Conservation (phyloP, 92 coral and sea anemone genomes). For the Zoanthus sociatus region DNA sequence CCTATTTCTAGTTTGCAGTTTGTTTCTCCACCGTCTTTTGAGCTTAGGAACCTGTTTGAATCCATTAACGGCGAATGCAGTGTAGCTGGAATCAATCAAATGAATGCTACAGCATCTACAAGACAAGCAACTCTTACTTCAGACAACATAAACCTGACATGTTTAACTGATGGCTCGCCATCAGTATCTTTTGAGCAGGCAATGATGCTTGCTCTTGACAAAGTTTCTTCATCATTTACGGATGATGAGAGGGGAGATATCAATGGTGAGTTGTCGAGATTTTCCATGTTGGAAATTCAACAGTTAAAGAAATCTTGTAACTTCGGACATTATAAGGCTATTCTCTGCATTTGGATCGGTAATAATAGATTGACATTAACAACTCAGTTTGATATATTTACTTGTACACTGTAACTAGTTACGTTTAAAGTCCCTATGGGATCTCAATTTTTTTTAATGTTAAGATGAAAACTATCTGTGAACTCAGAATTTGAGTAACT, state of each 20-base stretch:
- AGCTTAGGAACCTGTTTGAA: conserved; percentile 1
- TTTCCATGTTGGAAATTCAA: not conserved
- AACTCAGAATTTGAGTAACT: too few relatives aligned
- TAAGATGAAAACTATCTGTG: too few relatives aligned
- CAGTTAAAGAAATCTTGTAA: not conserved
- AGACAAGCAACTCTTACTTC: not conserved
- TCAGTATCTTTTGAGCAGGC: conserved; percentile 28
- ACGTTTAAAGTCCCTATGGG: too few relatives aligned
- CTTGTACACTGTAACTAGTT: too few relatives aligned
- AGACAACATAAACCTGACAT: not conserved
- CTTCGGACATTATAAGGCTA: too few relatives aligned
- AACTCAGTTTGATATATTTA: too few relatives aligned
- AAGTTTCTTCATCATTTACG: conserved; percentile 23
- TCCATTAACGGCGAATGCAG: not conserved
- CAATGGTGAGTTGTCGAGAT: not conserved
- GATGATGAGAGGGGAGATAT: not conserved
- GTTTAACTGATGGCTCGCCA: conserved; percentile 7
- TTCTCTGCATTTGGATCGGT: too few relatives aligned
- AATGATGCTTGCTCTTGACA: conserved; percentile 31
- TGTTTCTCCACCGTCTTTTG: conserved; percentile 20
- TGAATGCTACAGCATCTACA: not conserved
- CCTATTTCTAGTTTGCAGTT: conserved; percentile 8
- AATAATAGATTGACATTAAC: too few relatives aligned
- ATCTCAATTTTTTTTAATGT: too few relatives aligned
- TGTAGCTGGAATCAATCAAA: not conserved